Percentiles rank a stretch among this genome's conserved stretches.
These are phyloP conservation scores for Drosophila subpulchrella DNA, from an alignment of 1,140 invertebrate genomes.

Conservation along the genomic window DNA sequence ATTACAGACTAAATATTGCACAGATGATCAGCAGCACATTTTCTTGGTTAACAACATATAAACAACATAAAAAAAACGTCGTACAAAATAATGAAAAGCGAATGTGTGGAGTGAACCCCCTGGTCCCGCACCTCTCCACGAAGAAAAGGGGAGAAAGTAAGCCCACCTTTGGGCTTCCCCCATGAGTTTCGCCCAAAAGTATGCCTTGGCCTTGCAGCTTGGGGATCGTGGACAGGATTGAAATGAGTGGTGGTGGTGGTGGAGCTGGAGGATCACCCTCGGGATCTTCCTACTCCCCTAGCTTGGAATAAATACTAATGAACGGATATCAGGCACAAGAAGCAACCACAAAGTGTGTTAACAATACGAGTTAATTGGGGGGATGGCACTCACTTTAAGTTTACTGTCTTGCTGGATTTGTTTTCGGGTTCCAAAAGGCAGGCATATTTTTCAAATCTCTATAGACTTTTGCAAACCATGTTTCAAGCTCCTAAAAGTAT, in stretches of 20 bases:
- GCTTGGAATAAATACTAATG: constrained; percentile 49
- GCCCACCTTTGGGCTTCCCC: constrained; percentile 14
- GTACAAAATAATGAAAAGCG: constrained; percentile 41
- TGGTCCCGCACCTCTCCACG: not conserved
- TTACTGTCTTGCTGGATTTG: not conserved
- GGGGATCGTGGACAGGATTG: constrained; percentile 11
- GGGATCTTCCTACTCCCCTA: not conserved
- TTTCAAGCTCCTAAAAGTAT: not conserved
- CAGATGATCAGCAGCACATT: constrained; percentile 50
- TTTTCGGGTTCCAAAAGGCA: not conserved
- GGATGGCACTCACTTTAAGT: not conserved
- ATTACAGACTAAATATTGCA: constrained; percentile 50
- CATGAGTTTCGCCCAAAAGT: constrained; percentile 9
- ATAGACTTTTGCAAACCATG: not conserved
- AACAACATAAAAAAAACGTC: constrained; percentile 25
- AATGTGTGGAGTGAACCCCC: not conserved
- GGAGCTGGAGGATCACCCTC: not conserved
- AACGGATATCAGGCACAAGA: constrained; percentile 40
- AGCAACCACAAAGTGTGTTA: constrained; percentile 37
- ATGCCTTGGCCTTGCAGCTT: not conserved
- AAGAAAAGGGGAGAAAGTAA: not conserved
- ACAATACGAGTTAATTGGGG: constrained; percentile 8
- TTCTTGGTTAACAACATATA: constrained; percentile 34
- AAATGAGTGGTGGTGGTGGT: not conserved
- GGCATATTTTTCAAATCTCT: not conserved